Evolutionary conservation across 2,888 invertebrate species (phyloP).

Genomic region (Agrotis segetum): DNA sequence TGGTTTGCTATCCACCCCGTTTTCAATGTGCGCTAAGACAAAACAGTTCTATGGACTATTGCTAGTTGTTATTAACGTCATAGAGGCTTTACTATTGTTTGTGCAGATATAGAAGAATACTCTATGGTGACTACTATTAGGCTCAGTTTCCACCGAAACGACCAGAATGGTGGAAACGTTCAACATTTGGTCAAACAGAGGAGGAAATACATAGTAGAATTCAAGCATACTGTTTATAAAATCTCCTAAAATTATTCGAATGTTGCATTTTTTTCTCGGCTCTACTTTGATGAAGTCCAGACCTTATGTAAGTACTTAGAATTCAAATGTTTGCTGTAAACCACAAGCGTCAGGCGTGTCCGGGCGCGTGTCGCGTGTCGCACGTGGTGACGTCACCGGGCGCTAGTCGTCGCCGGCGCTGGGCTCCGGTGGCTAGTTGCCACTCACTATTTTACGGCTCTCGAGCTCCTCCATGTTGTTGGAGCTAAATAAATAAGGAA

Average conservation of each 20-base stretch:
- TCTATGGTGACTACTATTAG: neutral
- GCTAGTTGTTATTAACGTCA: neutral
- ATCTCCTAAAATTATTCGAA: neutral
- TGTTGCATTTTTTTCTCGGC: neutral
- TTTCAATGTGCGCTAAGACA: conserved; percentile 13
- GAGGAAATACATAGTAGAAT: neutral
- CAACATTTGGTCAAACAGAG: neutral
- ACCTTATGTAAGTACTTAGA: conserved; percentile 1
- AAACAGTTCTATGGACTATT: neutral
- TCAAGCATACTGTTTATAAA: neutral
- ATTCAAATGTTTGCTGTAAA: conserved; percentile 3
- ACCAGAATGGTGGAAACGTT: neutral
- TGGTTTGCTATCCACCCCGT: conserved; percentile 5
- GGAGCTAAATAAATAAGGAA: conserved; percentile 74
- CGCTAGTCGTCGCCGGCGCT: conserved; percentile 62
- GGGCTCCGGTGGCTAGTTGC: conserved; percentile 82
- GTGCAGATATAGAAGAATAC: conserved; percentile 24
- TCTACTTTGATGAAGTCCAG: neutral
- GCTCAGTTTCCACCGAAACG: neutral
- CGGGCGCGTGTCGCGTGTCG: conserved; percentile 38
- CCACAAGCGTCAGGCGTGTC: conserved; percentile 14
- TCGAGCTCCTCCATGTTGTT: conserved; percentile 89
- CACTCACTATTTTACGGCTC: conserved; percentile 89
- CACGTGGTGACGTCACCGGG: conserved; percentile 62
- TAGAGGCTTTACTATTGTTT: conserved; percentile 13